These are phyloP conservation scores for Drosophila mojavensis DNA, from an alignment of 1,140 invertebrate species.

Conservation along the genomic window DNA sequence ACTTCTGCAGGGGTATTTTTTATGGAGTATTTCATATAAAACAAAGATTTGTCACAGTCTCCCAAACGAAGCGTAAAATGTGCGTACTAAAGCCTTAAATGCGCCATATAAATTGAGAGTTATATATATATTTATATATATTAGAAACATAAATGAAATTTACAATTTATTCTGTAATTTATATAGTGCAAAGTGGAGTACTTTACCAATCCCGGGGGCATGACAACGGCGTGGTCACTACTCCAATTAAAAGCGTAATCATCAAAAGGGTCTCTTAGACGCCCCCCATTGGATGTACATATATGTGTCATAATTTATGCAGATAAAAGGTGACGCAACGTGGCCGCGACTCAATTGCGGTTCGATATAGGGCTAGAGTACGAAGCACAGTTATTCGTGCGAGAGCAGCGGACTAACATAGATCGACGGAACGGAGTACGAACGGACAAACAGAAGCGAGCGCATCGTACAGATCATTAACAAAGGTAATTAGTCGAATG, in stretches of 20 bases:
- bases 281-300: slow-evolving; percentile 11
- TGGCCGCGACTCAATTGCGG: neutral
- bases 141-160: too few species aligned
- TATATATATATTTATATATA: too few species aligned
- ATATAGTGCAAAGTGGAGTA: too few species aligned
- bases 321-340: slow-evolving; percentile 47
- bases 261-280: slow-evolving; percentile 20
- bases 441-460: neutral
- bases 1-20: too few species aligned
- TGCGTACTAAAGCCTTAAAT: too few species aligned
- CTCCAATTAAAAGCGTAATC: slow-evolving; percentile 1
- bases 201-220: too few species aligned
- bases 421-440: neutral
- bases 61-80: too few species aligned
- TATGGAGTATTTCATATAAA: too few species aligned
- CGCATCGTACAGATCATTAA: slow-evolving; percentile 23
- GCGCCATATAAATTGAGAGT: too few species aligned
- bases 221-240: too few species aligned
- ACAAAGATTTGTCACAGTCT: too few species aligned
- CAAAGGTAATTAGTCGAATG: slow-evolving; percentile 29
- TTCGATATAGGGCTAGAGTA: slow-evolving; percentile 22
- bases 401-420: slow-evolving; percentile 21
- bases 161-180: too few species aligned
- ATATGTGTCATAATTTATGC: slow-evolving; percentile 21
- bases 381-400: slow-evolving; percentile 30